phyloP scores from a whole-genome alignment of 2,888 invertebrate species.

The Sycophila texana region DNA sequence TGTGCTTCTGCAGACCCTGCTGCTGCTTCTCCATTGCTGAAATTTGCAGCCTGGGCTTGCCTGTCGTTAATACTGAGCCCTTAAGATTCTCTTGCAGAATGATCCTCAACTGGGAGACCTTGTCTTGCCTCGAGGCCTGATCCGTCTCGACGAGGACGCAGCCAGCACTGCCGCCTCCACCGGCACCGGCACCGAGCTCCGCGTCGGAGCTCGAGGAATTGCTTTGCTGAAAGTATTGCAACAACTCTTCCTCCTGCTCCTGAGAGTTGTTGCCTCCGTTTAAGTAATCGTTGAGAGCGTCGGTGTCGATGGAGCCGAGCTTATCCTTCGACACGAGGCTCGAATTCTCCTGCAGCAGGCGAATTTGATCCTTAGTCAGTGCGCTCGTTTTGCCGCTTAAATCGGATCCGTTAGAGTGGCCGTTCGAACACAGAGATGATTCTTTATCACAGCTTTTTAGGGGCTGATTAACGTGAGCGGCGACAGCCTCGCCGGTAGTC shows the following conservation, averaged over 20 bases:
- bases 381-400: slow-evolving; percentile 33
- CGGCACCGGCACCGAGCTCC: slow-evolving; percentile 60
- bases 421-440: slow-evolving; percentile 61
- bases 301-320: slow-evolving; percentile 87
- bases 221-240: slow-evolving; percentile 87
- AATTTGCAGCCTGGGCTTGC: slow-evolving; percentile 57
- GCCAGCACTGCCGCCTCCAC: too few relatives aligned
- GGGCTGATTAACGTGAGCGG: slow-evolving; percentile 59
- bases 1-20: slow-evolving; percentile 65
- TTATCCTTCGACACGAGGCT: slow-evolving; percentile 64
- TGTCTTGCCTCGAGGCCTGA: slow-evolving; percentile 77
- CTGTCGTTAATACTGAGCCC: slow-evolving; percentile 60
- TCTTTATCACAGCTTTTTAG: slow-evolving; percentile 66
- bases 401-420: slow-evolving; percentile 56
- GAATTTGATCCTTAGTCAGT: slow-evolving; percentile 63
- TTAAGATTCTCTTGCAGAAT: slow-evolving; percentile 83
- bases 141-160: slow-evolving; percentile 63
- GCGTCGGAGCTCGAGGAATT: slow-evolving; percentile 73
- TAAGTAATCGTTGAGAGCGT: slow-evolving; percentile 88
- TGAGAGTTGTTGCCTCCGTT: slow-evolving; percentile 86
- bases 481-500: slow-evolving; percentile 58
- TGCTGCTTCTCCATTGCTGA: slow-evolving; percentile 66
- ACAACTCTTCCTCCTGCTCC: slow-evolving; percentile 89
- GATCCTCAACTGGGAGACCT: slow-evolving; percentile 85
- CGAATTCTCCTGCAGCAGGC: slow-evolving; percentile 63